These are phyloP conservation scores for Watsonalla cultraria DNA, from an alignment of 2,888 invertebrate species.

Conservation along the genomic window DNA sequence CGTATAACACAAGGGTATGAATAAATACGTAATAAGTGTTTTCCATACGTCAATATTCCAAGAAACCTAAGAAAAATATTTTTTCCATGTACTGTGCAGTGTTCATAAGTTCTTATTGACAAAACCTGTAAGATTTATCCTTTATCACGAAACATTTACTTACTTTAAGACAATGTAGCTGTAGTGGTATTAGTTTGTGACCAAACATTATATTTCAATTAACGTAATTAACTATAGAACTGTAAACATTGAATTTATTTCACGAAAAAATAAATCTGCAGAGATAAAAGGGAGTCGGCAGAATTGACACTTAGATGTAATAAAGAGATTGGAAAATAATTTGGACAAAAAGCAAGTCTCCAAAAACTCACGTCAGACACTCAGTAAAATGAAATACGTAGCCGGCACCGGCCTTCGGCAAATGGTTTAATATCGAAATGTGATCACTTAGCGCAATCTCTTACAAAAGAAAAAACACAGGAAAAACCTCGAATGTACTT, in stretches of 20 bases:
- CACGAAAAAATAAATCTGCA: constrained; percentile 12
- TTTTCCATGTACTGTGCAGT: too few species aligned
- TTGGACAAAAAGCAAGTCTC: constrained; percentile 72
- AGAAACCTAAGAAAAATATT: too few species aligned
- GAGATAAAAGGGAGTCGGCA: constrained; percentile 40
- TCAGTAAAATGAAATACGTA: constrained; percentile 79
- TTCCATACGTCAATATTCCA: too few species aligned
- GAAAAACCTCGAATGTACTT: constrained; percentile 62
- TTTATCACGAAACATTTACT: not conserved
- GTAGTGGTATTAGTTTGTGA: too few species aligned
- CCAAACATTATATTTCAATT: too few species aligned
- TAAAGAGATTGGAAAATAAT: constrained; percentile 72
- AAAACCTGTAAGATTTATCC: too few species aligned
- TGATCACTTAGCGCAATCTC: constrained; percentile 79
- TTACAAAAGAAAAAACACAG: constrained; percentile 72
- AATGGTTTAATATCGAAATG: constrained; percentile 79
- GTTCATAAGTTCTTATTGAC: too few species aligned
- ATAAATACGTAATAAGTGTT: too few species aligned
- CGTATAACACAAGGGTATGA: too few species aligned
- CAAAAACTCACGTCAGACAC: constrained; percentile 73
- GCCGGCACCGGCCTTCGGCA: constrained; percentile 74
- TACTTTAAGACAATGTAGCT: too few species aligned
- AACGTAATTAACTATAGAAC: too few species aligned
- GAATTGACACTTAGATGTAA: constrained; percentile 60
- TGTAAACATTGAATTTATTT: constrained; percentile 3